Evolutionary conservation across 2,797 vertebrate species (phyloP), one percentile per base, ranked within the genome.

Genomic region (Hafferia zeledoni): DNA sequence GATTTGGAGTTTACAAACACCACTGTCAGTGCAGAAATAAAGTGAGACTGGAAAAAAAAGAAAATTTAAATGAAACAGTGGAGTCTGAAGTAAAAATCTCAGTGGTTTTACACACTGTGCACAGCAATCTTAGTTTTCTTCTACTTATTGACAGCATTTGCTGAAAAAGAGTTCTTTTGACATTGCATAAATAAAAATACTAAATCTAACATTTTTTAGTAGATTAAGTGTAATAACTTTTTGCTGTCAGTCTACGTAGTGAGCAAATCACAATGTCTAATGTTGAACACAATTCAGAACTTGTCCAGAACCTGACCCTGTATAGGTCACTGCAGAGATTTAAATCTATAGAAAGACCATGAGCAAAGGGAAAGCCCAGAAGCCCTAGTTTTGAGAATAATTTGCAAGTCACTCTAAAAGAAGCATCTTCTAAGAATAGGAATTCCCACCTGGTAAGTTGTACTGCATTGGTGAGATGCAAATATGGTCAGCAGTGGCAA

Each of bases 1-100:
- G 99, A 99, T 93, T 99, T 99, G 93, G 99, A 99, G 98, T 99
- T 99, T 97, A 99, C 99, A 65, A 99, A 99, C 87, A 99, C 99
- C 97, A 99, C 99, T 4, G 99, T 99, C 96, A 99, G 97, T 44
- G 99, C 99, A 69, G 99, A 99, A 98, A 99, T 99, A 97, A 99
- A 99, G 89, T 99, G 99, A 83, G 99, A 99, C 99, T 99, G 97
- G 89, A 76, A 93, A 89, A 86, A 87, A 83, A 83, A n/a, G 13
- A 50, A 86, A 68, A 30, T 53, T 28, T 64, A 46, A 88, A 55
- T 50, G 12, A 84, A 82, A 83, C 49, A 67, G 6, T 12, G 37
- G 27, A 55, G 79, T 39, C 57, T 31, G 35, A 96, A 83, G 88
- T 72, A 77, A 79, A 89, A 89, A 37, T 68, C 24, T 87, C 39